Base-by-base conservation (phyloP, 2,888 invertebrate genomes). In the Sphinx pinastri region DNA sequence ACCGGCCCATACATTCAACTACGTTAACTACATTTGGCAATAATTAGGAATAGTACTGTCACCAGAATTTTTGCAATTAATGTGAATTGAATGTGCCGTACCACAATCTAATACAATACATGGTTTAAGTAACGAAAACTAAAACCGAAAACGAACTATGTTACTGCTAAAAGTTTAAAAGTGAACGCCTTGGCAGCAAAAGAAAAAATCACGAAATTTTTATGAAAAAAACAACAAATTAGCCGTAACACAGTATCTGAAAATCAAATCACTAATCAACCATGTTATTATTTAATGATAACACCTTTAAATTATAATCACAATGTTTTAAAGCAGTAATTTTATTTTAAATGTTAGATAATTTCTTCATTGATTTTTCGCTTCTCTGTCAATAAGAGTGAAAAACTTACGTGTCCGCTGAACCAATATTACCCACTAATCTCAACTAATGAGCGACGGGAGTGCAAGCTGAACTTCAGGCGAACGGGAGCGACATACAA, bases 401-500 rank as follows among this genome's bases (percentile, higher is more conserved):
- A 63, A 63, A 45, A 85, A 91, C 90, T 92, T 92, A 92, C 92
- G 87, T 91, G 88, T 68, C 82, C 84, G 87, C 69, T 82, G 88
- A 80, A 76, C 77, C 74, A 84, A 84, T 78, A 80, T 86, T 87
- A 89, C 88, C 88, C 84, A 77, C 77, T 83, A 81, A 84, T 82
- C 84, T 84, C 82, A 81, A 83, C 86, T 85, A 84, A 88, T 87
- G 88, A 89, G 89, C 81, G 86, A 83, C 88, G 85, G 84, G 80
- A 87, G 83, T 81, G 79, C 81, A 79, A 84, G 81, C 81, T 76
- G 81, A 80, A 81, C 74, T 76, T 75, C 76, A 76, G 76, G 74
- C 76, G 84, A 88, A 82, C 76, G 86, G 85, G 87, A 88, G 73
- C 74, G 77, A 77, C 75, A 81, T 79, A 84, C 78, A 82, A 83